phyloP scores from a whole-genome alignment of 2,113 vertebrate species.

The Trinectes maculatus region DNA sequence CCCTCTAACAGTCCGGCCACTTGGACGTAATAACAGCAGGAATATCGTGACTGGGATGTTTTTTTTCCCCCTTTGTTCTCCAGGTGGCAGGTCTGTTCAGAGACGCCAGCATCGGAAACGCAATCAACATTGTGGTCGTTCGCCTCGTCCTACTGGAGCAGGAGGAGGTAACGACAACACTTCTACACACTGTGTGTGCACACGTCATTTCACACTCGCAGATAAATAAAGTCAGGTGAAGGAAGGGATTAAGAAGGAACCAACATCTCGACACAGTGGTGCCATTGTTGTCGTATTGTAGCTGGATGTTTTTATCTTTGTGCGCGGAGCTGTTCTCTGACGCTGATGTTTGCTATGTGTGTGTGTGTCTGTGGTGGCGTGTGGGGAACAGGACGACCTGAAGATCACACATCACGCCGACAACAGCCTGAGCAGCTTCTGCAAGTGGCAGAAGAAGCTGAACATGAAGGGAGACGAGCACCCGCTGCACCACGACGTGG shows the following conservation, averaged over 20 bases:
- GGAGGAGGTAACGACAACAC: conserved; percentile 87
- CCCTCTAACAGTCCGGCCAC: no score
- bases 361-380: background rate
- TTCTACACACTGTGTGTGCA: no score
- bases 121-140: conserved; percentile 93
- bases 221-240: no score
- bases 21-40: no score
- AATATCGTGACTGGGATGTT: no score
- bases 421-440: conserved; percentile 94
- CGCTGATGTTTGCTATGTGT: background rate
- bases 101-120: conserved; percentile 94
- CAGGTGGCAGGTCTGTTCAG: conserved; percentile 94
- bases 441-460: conserved; percentile 95
- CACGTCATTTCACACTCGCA: no score
- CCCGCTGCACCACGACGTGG: conserved; percentile 91
- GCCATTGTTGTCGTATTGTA: no score
- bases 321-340: background rate
- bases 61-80: conserved; percentile 47
- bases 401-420: conserved; percentile 96
- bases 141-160: conserved; percentile 91
- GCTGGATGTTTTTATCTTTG: no score
- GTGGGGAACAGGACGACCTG: conserved; percentile 86
- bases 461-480: conserved; percentile 92
- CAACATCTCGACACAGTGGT: no score
- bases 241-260: no score